Evolutionary conservation across 2,113 vertebrate genomes (phyloP), one percentile per base, ranked within the genome.

Genomic region (Nasalis larvatus): DNA sequence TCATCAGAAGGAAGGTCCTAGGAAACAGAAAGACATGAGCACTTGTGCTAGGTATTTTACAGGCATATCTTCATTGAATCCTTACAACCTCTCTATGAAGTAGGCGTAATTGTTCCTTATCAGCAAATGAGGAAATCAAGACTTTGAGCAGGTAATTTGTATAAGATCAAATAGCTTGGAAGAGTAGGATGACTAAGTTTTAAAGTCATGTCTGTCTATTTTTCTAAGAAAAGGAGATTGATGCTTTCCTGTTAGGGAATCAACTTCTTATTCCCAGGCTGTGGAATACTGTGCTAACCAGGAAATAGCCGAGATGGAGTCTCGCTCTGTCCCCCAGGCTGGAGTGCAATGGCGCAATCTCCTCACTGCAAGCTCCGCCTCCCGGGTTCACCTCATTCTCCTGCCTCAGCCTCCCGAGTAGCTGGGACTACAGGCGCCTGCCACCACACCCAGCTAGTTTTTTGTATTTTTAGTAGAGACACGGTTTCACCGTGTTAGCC

Each of bases 21-120:
- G 56, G 69, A 93, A 66, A 56, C 52, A 52, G 69, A 85, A 66
- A 40, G n/a, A 85, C 63, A 66, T 93, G 23, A 76, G n/a, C 8
- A 12, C 45, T 45, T 32, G 42, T 77, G 14, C 40, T 45, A 45
- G 42, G 73, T 76, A 76, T 76, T 30, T 30, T 76, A 45, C 25
- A 45, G 40, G 42, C 25, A 14, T 30, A 18, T 77, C 42, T 77
- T 92, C 42, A 85, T 25, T 47, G 30, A 82, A 91, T 73, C 78
- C 30, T 83, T 16, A 27, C 8, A 83, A 35, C 14, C 9, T 4
- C 30, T 91, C 68, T 83, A 2, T 11, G 42, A 76, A 85, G 56
- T 30, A 92, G 20, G 17, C 49, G 9, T 52, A 52, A 13, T 85
- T 25, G 63, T 86, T 84, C 40, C 80, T 42, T 32, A n/a, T 68